Base-by-base conservation (phyloP, 2,888 invertebrate genomes). In the Ornithoptera priamus region DNA sequence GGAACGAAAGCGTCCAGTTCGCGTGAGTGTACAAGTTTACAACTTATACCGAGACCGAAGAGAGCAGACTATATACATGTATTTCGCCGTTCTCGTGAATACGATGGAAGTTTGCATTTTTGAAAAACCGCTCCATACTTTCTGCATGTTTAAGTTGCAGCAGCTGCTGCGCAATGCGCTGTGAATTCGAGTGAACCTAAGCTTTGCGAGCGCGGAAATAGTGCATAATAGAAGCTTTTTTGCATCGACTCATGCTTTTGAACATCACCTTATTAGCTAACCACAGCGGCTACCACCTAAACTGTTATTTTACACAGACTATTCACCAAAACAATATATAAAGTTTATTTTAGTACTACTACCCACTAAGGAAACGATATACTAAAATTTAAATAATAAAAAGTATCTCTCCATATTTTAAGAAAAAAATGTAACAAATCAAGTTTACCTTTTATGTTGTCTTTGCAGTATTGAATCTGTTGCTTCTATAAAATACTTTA, bases 91-190 rank as follows among this genome's bases (percentile, higher is more conserved):
- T 62, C 67, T 57, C 62, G 57, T 67, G 62, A 62, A 69, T 65
- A 39, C 53, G 69, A 65, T 42, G 69, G 56, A 59, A 39, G 65
- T 61, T 65, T 69, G 69, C 36, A 69, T 69, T 60, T 69, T 69
- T 69, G 36, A 65, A 69, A 69, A 69, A 69, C 42, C 57, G 50
- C 61, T 65, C 42, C 61, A 20, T 65, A 61, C 65, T 65, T 56
- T 53, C 64, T 61, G 22, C 69, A 69, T 65, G 61, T 65, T 65
- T 65, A 56, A 69, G 59, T 69, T 4, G 46, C 60, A 69, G 61
- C 69, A 69, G 60, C 69, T 65, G 69, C 22, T 56, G 39, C 30
- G 65, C 57, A 65, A 62, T n/a, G 56, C 42, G 60, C 61, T 65
- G 69, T 69, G 61, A 69, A 65, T 68, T 60, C 62, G n/a, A 63